Base-by-base conservation (phyloP, 2,113 vertebrate species). In the Anolis carolinensis region DNA sequence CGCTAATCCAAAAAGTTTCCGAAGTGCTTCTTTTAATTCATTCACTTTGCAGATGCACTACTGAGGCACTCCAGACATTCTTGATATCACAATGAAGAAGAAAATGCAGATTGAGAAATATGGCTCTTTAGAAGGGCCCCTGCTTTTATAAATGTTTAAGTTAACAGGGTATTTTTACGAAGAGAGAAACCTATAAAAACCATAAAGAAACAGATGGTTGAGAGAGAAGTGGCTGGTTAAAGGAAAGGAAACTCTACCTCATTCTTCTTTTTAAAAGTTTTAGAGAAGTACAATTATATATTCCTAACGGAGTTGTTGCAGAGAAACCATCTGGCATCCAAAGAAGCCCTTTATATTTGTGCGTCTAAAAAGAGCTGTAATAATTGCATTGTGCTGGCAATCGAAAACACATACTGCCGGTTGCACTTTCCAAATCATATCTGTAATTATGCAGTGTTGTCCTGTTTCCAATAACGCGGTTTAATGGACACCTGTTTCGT, bases 401-500 rank as follows among this genome's bases (percentile, higher is more conserved):
- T 90, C 93, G 94, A 68, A 91, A 90, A 89, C 82, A 90, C 87
- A 91, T 92, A 90, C 92, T 90, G 84, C 90, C 92, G 87, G 94
- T 94, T 91, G 85, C 89, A 87, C 89, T 90, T 93, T 95, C 91
- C 94, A 95, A 88, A 85, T 95, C 87, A 91, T 82, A 88, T 95
- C 90, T 94, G 89, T 95, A 93, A 92, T 95, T 93, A 92, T 62
- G 62, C 71, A 90, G 70, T 91, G 83, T 95, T 95, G 50, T 78
- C 91, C 92, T 95, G 92, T 95, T 89, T 92, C 90, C 90, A 97
- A 94, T 97, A 96, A 96, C 96, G 85, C 84, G 93, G 93, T 91
- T 93, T 93, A 89, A 93, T 92, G 88, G 87, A 92, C 92, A 93
- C 85, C 90, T 86, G 92, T 77, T 93, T 89, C 91, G 92, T 94